Percentiles rank a stretch among this genome's conserved stretches.
These are phyloP conservation scores for Microplitis deprimator DNA, from an alignment of 2,888 invertebrate genomes.

Conservation along the genomic window DNA sequence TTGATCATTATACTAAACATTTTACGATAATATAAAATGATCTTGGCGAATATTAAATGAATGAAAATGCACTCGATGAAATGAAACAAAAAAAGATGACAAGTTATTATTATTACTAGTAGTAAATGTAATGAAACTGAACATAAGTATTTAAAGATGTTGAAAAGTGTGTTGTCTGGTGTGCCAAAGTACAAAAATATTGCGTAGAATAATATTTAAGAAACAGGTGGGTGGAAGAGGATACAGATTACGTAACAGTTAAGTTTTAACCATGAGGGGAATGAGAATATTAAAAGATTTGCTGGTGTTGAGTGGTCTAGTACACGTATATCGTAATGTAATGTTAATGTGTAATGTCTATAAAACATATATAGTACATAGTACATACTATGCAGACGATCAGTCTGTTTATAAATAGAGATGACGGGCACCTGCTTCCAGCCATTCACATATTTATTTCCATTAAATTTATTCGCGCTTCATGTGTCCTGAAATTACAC, in stretches of 20 bases:
- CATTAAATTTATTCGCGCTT: background rate
- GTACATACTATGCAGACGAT: background rate
- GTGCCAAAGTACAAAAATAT: too few relatives aligned
- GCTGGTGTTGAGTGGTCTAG: background rate
- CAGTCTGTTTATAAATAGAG: conserved; percentile 62
- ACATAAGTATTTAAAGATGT: too few relatives aligned
- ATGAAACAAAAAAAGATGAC: too few relatives aligned
- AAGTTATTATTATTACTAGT: too few relatives aligned
- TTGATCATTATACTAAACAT: background rate
- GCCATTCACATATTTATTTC: conserved; percentile 61
- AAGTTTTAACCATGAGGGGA: background rate
- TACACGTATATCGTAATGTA: background rate
- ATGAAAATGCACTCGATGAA: background rate
- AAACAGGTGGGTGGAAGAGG: conserved; percentile 17
- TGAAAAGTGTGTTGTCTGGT: too few relatives aligned
- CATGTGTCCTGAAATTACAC: background rate
- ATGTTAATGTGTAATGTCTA: conserved; percentile 2
- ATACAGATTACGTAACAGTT: conserved; percentile 1
- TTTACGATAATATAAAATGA: background rate
- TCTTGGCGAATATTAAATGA: conserved; percentile 14
- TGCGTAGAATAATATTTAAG: too few relatives aligned
- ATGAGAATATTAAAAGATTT: background rate
- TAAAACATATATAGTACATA: background rate
- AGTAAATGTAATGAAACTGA: too few relatives aligned
- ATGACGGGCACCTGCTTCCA: conserved; percentile 66